These are phyloP conservation scores for Neotoxoptera formosana DNA, from an alignment of 1,140 invertebrate genomes.

Conservation along the genomic window DNA sequence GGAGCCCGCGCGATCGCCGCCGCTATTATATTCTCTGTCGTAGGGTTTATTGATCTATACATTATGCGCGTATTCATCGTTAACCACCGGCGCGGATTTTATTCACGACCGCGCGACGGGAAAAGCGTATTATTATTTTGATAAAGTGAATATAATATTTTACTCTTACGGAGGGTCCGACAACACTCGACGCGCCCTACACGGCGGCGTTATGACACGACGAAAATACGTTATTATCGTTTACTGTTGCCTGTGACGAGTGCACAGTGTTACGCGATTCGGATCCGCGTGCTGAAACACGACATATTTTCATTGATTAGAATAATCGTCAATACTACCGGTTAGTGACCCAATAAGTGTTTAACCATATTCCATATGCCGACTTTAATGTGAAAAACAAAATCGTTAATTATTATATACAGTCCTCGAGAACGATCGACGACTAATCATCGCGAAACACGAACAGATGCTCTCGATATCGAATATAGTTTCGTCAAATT, in stretches of 20 bases:
- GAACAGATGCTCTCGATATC: background rate
- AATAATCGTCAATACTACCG: background rate
- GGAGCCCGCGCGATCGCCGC: background rate
- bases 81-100: background rate
- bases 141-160: background rate
- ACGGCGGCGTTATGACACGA: background rate
- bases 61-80: background rate
- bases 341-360: background rate
- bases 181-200: background rate
- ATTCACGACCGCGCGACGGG: too few relatives aligned
- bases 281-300: background rate
- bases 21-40: background rate
- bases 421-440: background rate
- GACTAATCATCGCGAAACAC: background rate
- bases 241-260: too few relatives aligned
- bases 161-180: background rate
- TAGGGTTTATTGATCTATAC: background rate
- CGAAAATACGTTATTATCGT: background rate
- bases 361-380: background rate
- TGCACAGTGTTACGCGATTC: background rate
- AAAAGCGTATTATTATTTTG: background rate
- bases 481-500: background rate
- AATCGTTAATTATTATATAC: background rate
- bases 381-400: background rate
- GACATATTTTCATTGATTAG: background rate